Evolutionary conservation across 2,797 vertebrate species (phyloP), one percentile per base, ranked within the genome.

Genomic region (Danio albolineatus): DNA sequence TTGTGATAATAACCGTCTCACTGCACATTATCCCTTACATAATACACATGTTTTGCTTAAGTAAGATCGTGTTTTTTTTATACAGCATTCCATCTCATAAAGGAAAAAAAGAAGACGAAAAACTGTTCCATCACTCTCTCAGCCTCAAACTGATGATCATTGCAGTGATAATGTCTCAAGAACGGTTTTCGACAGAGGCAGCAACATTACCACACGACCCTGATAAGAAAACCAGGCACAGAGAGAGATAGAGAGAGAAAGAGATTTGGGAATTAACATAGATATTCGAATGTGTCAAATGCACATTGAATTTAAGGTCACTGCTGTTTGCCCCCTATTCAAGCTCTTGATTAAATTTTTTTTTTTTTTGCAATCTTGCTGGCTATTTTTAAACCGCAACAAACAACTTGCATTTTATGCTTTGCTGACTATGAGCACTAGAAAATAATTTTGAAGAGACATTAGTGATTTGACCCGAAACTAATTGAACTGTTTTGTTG

Each of bases 391-490:
- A 46, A 57, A 49, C 9, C 9, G 14, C 44, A 76, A 48, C 8
- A 56, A 44, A 28, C 41, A 49, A 46, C 12, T 16, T 48, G 10
- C 1, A 56, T 49, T 82, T 43, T 48, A 67, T 64, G 13, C 17
- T 48, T 53, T 57, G 36, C 56, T 74, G 62, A 73, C 9, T 49
- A n/a, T 74, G 21, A 71, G 57, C 44, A 65, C 46, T 44, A 65
- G 4, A 66, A 66, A 13, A 38, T 49, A 8, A 39, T 53, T 66
- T 53, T 57, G 16, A 57, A 54, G 74, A 78, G 60, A 56, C 44
- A 67, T 67, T 38, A 73, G 28, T 57, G 49, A 70, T 38, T 46
- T 74, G 74, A 78, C 28, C 84, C 73, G 66, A 60, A 76, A 62
- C 36, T 73, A 80, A 69, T 54, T 44, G 1, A 71, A 81, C 72